Evolutionary conservation across 2,113 vertebrate species (phyloP), one percentile per base, ranked within the genome.

Genomic region (Rhodinocichla rosea): DNA sequence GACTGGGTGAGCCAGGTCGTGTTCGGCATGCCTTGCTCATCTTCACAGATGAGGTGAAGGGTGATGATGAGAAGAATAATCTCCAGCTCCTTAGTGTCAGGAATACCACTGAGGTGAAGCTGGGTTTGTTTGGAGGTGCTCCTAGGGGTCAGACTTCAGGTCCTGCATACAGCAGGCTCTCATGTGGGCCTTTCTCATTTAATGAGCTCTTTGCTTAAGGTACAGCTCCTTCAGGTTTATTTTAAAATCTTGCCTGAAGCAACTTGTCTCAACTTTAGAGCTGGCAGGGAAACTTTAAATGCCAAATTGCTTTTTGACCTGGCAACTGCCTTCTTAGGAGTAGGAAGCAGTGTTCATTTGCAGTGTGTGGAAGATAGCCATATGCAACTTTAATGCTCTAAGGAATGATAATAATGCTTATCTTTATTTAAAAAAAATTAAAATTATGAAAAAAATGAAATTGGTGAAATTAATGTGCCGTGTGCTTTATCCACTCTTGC

Each of bases 201-300:
- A 9, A 21, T 37, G 30, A 86, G 42, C 42, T 63, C 5, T 0
- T 69, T 73, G 22, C 18, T 92, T 17, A 67, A 37, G 18, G 44
- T 85, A 32, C 5, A 18, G 15, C 16, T 87, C 7, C 1, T 57
- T 74, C 10, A 67, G n/a, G n/a, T 83, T 90, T 76, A 37, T 94
- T 91, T 89, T 78, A 87, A 87, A 87, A 84, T 68, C 15, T 65
- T 65, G 2, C 80, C 81, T 78, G 64, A 67, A 81, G 42, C 44
- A 53, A 28, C 18, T 86, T 67, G 42, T 63, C 40, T 64, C 79
- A 64, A 8, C 62, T 64, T 44, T 77, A 64, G 15, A 81, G 49
- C 47, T 35, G 52, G 23, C 39, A n/a, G 11, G 12, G 8, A 35
- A 79, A 50, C 57, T 94, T 85, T 47, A 84, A 94, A 40, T 64